A percentile compares a stretch with the other conserved stretches of the same genome.
Evolutionary conservation across 2,888 invertebrate species (phyloP).

Genomic region (Tetanocera ferruginea): DNA sequence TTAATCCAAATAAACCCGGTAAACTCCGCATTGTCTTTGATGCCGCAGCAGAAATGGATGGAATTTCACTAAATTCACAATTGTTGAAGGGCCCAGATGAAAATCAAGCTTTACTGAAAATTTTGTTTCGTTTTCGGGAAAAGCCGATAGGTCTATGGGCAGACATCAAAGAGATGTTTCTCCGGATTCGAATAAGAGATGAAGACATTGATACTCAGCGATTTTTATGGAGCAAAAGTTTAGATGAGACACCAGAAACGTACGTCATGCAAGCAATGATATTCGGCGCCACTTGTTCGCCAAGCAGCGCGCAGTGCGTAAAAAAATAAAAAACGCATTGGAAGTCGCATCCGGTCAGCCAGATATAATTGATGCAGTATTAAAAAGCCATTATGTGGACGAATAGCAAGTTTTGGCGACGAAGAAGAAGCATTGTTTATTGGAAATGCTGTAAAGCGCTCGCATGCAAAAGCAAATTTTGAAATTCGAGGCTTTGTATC

Average conservation of each 20-base stretch:
- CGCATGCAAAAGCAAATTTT: not conserved
- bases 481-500: constrained; percentile 6
- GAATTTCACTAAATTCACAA: not conserved
- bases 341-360: too few species aligned
- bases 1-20: not conserved
- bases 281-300: not conserved
- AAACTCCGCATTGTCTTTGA: not conserved
- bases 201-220: too few species aligned
- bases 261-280: not conserved
- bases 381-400: too few species aligned
- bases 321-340: too few species aligned
- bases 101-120: not conserved
- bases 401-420: not conserved
- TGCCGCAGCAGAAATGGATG: not conserved
- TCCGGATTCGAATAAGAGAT: too few species aligned
- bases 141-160: too few species aligned
- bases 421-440: not conserved
- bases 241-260: not conserved
- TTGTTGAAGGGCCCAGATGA: not conserved
- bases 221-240: too few species aligned
- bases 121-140: too few species aligned
- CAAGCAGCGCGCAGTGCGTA: too few species aligned
- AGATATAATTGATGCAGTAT: too few species aligned
- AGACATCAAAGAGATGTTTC: too few species aligned
- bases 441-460: not conserved